phyloP scores from a whole-genome alignment of 2,113 vertebrate species.

The Lagopus muta region DNA sequence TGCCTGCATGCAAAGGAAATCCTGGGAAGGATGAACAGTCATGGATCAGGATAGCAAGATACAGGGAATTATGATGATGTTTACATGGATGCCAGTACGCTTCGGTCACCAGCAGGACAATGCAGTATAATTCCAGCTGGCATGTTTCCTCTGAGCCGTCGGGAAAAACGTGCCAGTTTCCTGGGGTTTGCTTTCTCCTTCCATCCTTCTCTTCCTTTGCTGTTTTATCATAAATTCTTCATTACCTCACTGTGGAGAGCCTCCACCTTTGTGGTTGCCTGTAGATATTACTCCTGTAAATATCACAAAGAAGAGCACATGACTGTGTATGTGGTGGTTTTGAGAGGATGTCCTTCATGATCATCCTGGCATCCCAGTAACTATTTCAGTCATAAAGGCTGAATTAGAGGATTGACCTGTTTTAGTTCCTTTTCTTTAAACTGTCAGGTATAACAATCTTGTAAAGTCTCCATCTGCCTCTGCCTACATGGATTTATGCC shows the following conservation, averaged over 20 bases:
- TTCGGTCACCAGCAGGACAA: rapidly evolving
- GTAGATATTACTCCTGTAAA: background rate
- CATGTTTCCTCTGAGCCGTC: background rate
- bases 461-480: background rate
- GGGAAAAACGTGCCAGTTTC: background rate
- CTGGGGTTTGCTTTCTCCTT: background rate
- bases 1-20: background rate
- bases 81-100: background rate
- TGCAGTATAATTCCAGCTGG: background rate
- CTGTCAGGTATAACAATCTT: background rate
- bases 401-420: background rate
- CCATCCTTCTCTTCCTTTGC: background rate
- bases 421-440: background rate
- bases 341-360: background rate
- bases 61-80: background rate
- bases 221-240: background rate
- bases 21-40: rapidly evolving
- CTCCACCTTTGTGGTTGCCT: background rate
- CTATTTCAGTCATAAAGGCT: background rate
- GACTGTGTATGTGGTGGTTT: background rate
- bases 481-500: background rate
- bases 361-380: background rate
- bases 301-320: background rate
- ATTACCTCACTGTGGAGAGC: background rate
- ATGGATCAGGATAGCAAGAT: rapidly evolving